These are phyloP conservation scores for Pantherophis guttatus DNA, from an alignment of 2,113 vertebrate species.

Conservation along the genomic window DNA sequence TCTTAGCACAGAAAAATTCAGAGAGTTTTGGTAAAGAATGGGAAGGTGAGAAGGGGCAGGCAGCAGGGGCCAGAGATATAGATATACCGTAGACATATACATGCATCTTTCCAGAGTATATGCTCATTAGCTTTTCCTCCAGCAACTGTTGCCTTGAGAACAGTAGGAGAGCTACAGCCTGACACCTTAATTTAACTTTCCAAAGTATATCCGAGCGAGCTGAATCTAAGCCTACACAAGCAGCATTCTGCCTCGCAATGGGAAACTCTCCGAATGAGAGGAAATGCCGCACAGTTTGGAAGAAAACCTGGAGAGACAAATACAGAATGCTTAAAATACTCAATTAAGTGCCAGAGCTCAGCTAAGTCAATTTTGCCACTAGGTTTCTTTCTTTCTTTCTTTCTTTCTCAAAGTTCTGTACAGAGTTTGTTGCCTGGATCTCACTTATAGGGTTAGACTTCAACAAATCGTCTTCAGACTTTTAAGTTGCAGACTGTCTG, in stretches of 20 bases:
- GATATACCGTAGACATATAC: not conserved
- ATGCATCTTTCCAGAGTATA: not conserved
- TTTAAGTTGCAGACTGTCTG: not conserved
- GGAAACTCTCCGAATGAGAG: not conserved
- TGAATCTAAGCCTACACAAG: slow-evolving; percentile 22
- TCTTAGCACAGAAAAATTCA: not conserved
- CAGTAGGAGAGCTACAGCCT: not conserved
- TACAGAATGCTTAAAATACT: slow-evolving; percentile 27
- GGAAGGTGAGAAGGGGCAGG: not conserved
- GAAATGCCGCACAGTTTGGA: not conserved
- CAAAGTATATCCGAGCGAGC: slow-evolving; percentile 5
- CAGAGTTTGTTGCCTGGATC: slow-evolving; percentile 27
- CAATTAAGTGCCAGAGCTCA: slow-evolving; percentile 1
- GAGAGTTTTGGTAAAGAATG: not conserved
- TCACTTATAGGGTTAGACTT: slow-evolving; percentile 30
- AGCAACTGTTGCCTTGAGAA: not conserved
- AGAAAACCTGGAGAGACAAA: slow-evolving; percentile 24
- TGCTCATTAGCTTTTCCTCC: slow-evolving; percentile 7
- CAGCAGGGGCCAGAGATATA: not conserved
- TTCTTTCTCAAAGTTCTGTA: slow-evolving; percentile 6
- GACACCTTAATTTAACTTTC: slow-evolving; percentile 35
- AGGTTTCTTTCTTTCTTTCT: not conserved
- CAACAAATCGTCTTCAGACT: not conserved
- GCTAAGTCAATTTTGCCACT: slow-evolving; percentile 16
- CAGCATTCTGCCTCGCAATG: slow-evolving; percentile 10